Evolutionary conservation across 2,113 vertebrate species (phyloP), one percentile per base, ranked within the genome.

Genomic region (Eublepharis macularius): DNA sequence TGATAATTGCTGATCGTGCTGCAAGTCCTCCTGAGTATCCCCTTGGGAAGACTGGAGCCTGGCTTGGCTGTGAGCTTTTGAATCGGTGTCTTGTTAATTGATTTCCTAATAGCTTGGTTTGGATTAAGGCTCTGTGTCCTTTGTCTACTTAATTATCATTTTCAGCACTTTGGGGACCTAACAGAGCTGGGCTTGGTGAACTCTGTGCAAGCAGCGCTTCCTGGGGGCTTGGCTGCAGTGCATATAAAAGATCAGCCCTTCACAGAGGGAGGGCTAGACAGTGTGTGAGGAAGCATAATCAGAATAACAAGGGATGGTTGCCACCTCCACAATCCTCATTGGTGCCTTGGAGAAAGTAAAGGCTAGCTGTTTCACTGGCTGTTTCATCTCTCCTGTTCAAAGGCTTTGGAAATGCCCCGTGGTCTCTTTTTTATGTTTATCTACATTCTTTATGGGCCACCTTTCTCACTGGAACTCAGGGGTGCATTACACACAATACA

Each of bases 41-140:
- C 68, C 66, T 36, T 60, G 36, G 76, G 54, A 16, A 29, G 69
- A 26, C 36, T 43, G 60, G 17, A 39, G 34, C 49, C 68, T 82
- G 36, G 45, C 47, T 34, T 51, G 24, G 47, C 26, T 45, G 43
- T 72, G 80, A 65, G 39, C 77, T 32, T 63, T 57, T 39, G 39
- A 83, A 60, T 54, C 32, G 70, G 39, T 63, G 69, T 45, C 32
- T 32, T 82, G 49, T 74, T 83, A 45, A 83, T 74, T 72, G 70
- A 74, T 74, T 83, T 83, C 41, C 81, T 83, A 74, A 83, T 72
- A 83, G 70, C 81, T 51, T 74, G 51, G 54, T 83, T 54, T n/a
- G 73, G 70, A 74, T 45, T 51, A 39, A 83, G 19, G 81, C 39
- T 60, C 43, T 45, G 32, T 74, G 49, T 41, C 54, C 36, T 73